These are phyloP conservation scores for Drosophila subsilvestris DNA, from an alignment of 2,888 invertebrate species.

Conservation along the genomic window DNA sequence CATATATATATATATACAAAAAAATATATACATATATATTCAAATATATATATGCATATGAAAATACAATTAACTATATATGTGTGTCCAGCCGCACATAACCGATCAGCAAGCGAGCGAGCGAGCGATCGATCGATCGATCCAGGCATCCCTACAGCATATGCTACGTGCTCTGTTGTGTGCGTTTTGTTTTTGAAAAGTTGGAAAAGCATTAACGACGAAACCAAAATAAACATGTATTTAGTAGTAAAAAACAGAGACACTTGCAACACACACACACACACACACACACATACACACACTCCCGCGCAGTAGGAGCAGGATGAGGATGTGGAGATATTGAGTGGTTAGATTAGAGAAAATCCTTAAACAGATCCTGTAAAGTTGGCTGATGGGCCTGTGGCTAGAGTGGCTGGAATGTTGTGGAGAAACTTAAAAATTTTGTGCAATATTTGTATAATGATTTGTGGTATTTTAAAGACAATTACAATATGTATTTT, in stretches of 20 bases:
- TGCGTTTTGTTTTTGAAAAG: conserved; percentile 44
- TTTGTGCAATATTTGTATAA: conserved; percentile 57
- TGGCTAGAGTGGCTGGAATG: conserved; percentile 12
- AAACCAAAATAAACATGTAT: conserved; percentile 70
- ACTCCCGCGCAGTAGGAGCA: conserved; percentile 13
- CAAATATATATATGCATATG: conserved; percentile 51
- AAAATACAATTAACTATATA: conserved; percentile 57
- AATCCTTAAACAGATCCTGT: conserved; percentile 58
- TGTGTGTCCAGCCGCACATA: conserved; percentile 19
- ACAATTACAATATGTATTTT: conserved; percentile 52
- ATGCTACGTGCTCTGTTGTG: conserved; percentile 25
- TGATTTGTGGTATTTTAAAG: conserved; percentile 46
- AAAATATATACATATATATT: conserved; percentile 43
- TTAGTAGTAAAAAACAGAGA: conserved; percentile 50
- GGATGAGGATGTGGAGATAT: conserved; percentile 46
- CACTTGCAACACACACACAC: conserved; percentile 12
- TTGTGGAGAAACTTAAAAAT: conserved; percentile 25
- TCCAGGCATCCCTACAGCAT: conserved; percentile 11
- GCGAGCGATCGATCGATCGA: neutral
- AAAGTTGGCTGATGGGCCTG: conserved; percentile 46
- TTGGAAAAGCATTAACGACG: conserved; percentile 53
- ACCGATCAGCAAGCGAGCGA: conserved; percentile 19
- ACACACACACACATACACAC: conserved; percentile 14
- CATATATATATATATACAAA: conserved; percentile 44
- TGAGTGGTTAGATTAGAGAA: conserved; percentile 31